These are phyloP conservation scores for Chrysopa pallens DNA, from an alignment of 1,140 invertebrate genomes.

Conservation along the genomic window DNA sequence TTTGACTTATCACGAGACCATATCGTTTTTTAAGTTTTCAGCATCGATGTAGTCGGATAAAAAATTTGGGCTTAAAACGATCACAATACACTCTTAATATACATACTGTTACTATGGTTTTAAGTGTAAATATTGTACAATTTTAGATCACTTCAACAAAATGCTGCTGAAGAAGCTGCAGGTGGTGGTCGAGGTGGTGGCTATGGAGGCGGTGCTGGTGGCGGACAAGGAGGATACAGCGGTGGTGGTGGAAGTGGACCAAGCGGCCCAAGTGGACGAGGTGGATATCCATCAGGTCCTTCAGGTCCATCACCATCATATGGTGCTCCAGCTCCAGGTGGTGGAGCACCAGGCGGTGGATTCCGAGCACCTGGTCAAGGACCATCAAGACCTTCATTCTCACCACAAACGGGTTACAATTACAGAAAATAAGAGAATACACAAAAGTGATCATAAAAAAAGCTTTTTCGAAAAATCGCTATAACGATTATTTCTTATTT, in stretches of 20 bases:
- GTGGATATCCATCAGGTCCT: constrained; percentile 19
- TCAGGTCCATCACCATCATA: constrained; percentile 14
- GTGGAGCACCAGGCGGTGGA: constrained; percentile 24
- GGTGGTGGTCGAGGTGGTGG: constrained; percentile 5
- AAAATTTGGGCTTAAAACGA: neutral
- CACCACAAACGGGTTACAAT: neutral
- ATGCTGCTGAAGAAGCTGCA: constrained; percentile 15
- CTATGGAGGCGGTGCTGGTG: neutral
- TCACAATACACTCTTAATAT: too few species aligned
- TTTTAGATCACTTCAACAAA: constrained; percentile 12
- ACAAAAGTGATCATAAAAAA: too few species aligned
- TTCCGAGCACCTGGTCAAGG: neutral
- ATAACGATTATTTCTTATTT: too few species aligned
- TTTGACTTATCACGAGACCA: too few species aligned
- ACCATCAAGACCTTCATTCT: neutral
- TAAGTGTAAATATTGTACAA: too few species aligned
- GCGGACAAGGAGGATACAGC: constrained; percentile 14
- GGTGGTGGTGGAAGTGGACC: constrained; percentile 20
- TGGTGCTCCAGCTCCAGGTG: constrained; percentile 19
- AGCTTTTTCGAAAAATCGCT: too few species aligned
- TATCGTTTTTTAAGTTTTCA: too few species aligned
- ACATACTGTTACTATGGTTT: too few species aligned
- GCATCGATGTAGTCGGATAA: too few species aligned
- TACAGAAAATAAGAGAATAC: neutral
- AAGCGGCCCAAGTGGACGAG: constrained; percentile 24